A percentile compares a stretch with the other conserved stretches of the same genome.
phyloP scores from a whole-genome alignment of 2,797 vertebrate genomes.

The Hephaestus fuliginosus region DNA sequence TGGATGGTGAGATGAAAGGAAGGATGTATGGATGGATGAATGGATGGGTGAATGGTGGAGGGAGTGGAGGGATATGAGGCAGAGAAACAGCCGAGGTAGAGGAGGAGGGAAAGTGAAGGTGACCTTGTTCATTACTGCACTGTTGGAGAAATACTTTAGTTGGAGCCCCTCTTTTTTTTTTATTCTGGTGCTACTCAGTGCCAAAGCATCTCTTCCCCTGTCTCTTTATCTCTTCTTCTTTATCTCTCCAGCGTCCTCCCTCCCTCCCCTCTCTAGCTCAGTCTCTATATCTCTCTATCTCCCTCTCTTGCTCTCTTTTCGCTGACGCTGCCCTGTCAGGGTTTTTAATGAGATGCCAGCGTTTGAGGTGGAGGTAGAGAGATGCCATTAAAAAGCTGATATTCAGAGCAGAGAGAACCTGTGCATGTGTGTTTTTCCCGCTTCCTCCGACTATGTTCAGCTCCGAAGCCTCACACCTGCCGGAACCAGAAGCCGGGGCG shows the following conservation, averaged over 20 bases:
- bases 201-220: slow-evolving; percentile 65
- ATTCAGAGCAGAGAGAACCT: slow-evolving; percentile 43
- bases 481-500: slow-evolving; percentile 13
- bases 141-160: slow-evolving; percentile 66
- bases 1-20: slow-evolving; percentile 77
- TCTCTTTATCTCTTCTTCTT: slow-evolving; percentile 74
- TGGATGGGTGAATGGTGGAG: neutral
- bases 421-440: slow-evolving; percentile 32
- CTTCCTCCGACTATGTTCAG: slow-evolving; percentile 21
- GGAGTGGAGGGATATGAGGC: slow-evolving; percentile 23
- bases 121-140: slow-evolving; percentile 78
- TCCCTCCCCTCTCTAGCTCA: slow-evolving; percentile 41
- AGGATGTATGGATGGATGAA: slow-evolving; percentile 10
- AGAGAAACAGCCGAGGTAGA: slow-evolving; percentile 30
- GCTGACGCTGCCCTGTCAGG: slow-evolving; percentile 79
- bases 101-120: slow-evolving; percentile 67
- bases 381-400: slow-evolving; percentile 67
- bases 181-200: slow-evolving; percentile 63
- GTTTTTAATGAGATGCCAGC: slow-evolving; percentile 81
- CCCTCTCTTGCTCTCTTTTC: slow-evolving; percentile 56
- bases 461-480: slow-evolving; percentile 40
- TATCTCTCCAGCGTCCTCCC: slow-evolving; percentile 49
- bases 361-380: slow-evolving; percentile 75
- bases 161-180: slow-evolving; percentile 60
- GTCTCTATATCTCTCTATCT: slow-evolving; percentile 66